Evolutionary conservation across 1,140 invertebrate genomes (phyloP), one percentile per base, ranked within the genome.

Genomic region (Caenorhabditis briggsae): DNA sequence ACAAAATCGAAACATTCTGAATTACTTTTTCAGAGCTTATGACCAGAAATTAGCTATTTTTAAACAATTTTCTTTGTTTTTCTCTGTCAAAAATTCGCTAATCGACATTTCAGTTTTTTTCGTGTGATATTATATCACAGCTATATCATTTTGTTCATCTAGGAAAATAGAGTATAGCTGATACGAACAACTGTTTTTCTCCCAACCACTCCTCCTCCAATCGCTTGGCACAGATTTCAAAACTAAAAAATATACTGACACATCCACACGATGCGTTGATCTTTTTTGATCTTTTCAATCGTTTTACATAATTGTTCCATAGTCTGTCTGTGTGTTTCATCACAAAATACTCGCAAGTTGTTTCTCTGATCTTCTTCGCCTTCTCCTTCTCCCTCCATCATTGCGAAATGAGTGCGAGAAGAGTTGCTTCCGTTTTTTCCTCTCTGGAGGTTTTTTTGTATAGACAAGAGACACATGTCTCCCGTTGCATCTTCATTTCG

Each of bases 261-360:
- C 14, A 59, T 11, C 58, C 58, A 59, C 18, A 2, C 8, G 7
- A 64, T 41, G 25, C 20, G 33, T n/a, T 70, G 64, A 70, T 48
- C 64, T 70, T 46, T 48, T 7, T 11, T 78, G 70, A 78, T 78
- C n/a, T 78, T 78, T 50, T 50, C 46, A 50, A 78, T 50, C 43
- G 70, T 53, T 78, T 78, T 78, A 50, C 70, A 48, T 78, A 78
- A 78, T 78, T 23, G 70, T 50, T 78, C 70, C 18, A 78, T 78
- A 53, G 70, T 41, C 70, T 78, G 33, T 78, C 11, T 33, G 59
- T 78, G 61, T 64, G 41, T 48, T 78, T 78, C 70, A 48, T 50
- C 70, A 78, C 70, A 78, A 50, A 20, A 53, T 11, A 33, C 12
- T 70, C 53, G 70, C 20, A 23, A 78, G 46, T 43, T 78, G 46